Base-by-base conservation (phyloP, 2,888 invertebrate genomes). In the Beris morrisii region DNA sequence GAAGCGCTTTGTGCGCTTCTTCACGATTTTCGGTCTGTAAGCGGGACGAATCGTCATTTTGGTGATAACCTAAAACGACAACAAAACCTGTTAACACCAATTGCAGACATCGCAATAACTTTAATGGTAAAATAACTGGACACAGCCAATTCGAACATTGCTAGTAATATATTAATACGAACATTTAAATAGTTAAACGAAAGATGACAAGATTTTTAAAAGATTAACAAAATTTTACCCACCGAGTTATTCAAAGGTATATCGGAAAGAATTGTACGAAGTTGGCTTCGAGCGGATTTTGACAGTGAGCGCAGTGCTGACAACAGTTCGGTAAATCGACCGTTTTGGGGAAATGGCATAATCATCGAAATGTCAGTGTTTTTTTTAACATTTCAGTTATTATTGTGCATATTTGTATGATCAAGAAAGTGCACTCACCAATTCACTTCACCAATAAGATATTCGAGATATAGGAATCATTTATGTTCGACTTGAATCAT, bases 1-100 rank as follows among this genome's bases (percentile, higher is more conserved):
- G 83, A 99, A 99, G 83, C 93, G 94, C 86, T 97, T 97, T 75
- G 94, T 93, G 83, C 97, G 89, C 86, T 99, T 99, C 85, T 99
- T 97, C 73, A 97, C 88, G 81, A 97, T 94, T 78, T 86, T 89
- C 43, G 93, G 92, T 81, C 92, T 89, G 79, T 92, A 92, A 71
- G 92, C 90, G 74, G 95, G 95, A 83, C 92, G 86, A 79, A 93
- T 93, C 79, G 94, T 91, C 92, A 92, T 92, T 83, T 85, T 90
- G 45, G 44, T 9, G 38, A 22, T 59, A 59, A 52, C 61, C 61
- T 61, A 52, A 38, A 61, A 61, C 38, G 52, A 50, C 61, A 61
- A 61, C 52, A 52, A 61, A 52, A 30, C 43, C 38, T 61, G 52
- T 50, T 31, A 48, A 22, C 4, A 4, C 9, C 4, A 11, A 52